These are phyloP conservation scores for Drosophila pegasa DNA, from an alignment of 2,888 invertebrate genomes.

Conservation along the genomic window DNA sequence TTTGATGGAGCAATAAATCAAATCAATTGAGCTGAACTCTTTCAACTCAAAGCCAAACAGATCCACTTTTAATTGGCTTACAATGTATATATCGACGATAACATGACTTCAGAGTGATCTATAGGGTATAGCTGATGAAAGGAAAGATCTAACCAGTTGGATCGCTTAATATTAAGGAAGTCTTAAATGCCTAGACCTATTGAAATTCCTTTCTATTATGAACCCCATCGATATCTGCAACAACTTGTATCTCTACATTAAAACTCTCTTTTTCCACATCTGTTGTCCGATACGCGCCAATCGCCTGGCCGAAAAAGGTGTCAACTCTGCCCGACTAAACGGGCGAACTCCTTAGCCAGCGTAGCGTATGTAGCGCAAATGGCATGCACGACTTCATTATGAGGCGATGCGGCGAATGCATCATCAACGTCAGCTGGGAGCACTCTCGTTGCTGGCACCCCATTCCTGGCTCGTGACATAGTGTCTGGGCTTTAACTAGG, in stretches of 20 bases:
- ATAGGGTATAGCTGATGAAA: too few species aligned
- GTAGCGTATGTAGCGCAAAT: conserved; percentile 55
- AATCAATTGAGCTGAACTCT: conserved; percentile 21
- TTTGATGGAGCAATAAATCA: conserved; percentile 48
- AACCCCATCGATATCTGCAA: background rate
- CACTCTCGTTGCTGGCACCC: conserved; percentile 24
- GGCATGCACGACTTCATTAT: conserved; percentile 78
- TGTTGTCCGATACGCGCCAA: conserved; percentile 45
- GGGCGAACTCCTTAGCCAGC: conserved; percentile 60
- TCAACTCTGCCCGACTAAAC: conserved; percentile 59
- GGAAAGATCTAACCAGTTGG: background rate
- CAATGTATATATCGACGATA: background rate
- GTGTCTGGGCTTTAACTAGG: conserved; percentile 40
- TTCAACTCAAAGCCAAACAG: conserved; percentile 5
- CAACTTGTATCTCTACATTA: background rate
- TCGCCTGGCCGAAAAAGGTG: conserved; percentile 60
- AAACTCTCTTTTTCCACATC: background rate
- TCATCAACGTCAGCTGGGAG: conserved; percentile 40
- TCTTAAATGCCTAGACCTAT: too few species aligned
- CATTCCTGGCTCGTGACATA: conserved; percentile 61
- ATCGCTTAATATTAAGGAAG: background rate
- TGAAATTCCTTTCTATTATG: too few species aligned
- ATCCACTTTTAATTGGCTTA: conserved; percentile 21
- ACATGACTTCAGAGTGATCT: background rate
- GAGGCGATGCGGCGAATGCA: conserved; percentile 71